These are phyloP conservation scores for Drosophila merina DNA, from an alignment of 2,888 invertebrate species.

Conservation along the genomic window DNA sequence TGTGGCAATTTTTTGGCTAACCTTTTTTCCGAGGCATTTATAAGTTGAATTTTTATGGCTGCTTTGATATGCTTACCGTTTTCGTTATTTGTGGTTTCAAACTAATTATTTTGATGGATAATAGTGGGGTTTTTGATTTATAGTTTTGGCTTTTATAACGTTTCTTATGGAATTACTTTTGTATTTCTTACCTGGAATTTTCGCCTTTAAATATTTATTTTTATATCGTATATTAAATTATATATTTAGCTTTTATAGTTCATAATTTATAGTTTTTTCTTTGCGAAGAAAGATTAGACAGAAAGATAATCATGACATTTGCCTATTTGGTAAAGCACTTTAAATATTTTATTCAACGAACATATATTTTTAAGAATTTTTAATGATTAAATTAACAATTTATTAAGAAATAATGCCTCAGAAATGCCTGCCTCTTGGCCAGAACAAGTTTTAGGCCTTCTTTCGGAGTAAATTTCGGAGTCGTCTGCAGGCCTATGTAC, in stretches of 20 bases:
- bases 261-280: no score
- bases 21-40: conserved; percentile 14
- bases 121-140: neutral
- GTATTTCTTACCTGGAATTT: neutral
- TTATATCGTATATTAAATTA: neutral
- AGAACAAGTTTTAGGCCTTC: conserved; percentile 43
- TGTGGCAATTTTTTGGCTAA: conserved; percentile 43
- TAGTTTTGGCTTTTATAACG: neutral
- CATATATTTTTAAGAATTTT: no score
- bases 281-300: no score
- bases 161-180: neutral
- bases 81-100: neutral
- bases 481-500: conserved; percentile 47
- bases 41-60: conserved; percentile 20
- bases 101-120: conserved; percentile 7
- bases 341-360: no score
- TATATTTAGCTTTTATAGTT: no score
- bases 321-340: no score
- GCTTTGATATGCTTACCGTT: conserved; percentile 21
- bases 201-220: neutral
- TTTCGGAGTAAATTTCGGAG: conserved; percentile 69
- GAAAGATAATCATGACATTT: no score
- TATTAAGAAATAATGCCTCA: neutral
- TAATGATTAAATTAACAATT: neutral
- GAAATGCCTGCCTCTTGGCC: neutral